Conservation (phyloP, 2,113 vertebrate species). For the Oncorhynchus nerka region DNA sequence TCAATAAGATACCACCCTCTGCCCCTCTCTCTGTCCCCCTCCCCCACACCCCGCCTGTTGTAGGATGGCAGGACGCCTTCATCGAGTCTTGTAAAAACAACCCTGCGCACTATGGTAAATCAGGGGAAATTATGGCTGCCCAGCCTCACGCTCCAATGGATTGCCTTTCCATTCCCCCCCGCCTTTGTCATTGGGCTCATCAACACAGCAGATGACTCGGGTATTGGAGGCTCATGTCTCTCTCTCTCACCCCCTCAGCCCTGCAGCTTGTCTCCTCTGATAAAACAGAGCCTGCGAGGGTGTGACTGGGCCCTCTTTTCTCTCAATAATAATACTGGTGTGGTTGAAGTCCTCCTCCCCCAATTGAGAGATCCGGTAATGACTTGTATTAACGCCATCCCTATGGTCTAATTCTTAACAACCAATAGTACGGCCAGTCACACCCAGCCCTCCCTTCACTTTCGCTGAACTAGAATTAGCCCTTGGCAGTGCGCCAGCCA, state of each 20-base stretch:
- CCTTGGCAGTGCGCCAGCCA: constrained; percentile 56
- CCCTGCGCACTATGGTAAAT: background rate
- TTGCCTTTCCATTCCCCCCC: constrained; percentile 6
- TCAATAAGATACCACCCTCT: constrained; percentile 8
- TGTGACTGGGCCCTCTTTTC: background rate
- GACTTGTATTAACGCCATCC: constrained; percentile 9
- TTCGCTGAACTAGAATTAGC: constrained; percentile 54
- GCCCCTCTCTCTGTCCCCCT: background rate
- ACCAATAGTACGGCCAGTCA: constrained; percentile 29
- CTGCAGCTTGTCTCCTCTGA: background rate
- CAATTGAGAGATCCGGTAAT: background rate
- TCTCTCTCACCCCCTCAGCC: background rate
- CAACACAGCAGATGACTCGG: constrained; percentile 13
- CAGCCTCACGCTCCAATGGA: constrained; percentile 14
- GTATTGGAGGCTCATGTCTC: background rate
- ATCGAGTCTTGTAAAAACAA: background rate
- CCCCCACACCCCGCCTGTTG: background rate
- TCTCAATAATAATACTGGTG: background rate
- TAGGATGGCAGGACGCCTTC: background rate
- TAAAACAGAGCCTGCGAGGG: background rate
- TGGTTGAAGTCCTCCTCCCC: background rate
- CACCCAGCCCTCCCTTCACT: constrained; percentile 13
- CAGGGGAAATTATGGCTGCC: background rate
- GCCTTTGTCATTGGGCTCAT: constrained; percentile 10
- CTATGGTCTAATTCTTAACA: constrained; percentile 37